These are phyloP conservation scores for Brachionus paranguensis DNA, from an alignment of 1,140 invertebrate genomes.

Conservation along the genomic window DNA sequence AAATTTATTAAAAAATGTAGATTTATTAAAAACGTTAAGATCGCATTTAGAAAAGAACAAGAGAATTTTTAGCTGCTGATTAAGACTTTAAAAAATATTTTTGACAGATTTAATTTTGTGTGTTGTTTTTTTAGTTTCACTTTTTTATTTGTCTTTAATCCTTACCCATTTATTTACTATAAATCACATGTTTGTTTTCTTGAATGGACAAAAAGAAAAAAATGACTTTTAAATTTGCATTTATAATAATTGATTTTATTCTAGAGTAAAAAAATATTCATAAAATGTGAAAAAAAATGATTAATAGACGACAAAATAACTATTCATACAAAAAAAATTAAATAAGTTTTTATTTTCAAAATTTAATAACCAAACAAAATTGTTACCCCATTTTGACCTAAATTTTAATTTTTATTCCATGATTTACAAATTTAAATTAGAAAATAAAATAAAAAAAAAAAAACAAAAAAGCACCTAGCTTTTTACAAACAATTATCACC, in stretches of 20 bases:
- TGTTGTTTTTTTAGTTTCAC: too few species aligned
- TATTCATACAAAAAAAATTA: neutral
- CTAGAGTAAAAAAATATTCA: neutral
- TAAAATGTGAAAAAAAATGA: neutral
- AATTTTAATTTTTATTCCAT: neutral
- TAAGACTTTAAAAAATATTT: too few species aligned
- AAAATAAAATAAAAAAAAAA: neutral
- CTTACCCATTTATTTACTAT: too few species aligned
- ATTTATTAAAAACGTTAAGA: too few species aligned
- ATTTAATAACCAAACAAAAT: neutral
- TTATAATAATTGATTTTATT: neutral
- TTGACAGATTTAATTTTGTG: too few species aligned
- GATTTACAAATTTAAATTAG: neutral
- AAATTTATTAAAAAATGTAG: too few species aligned
- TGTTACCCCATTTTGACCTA: neutral
- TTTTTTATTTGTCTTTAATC: too few species aligned
- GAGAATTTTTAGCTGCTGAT: too few species aligned
- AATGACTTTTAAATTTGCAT: neutral
- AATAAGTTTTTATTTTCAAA: neutral
- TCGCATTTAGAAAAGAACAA: too few species aligned
- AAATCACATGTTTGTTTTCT: neutral
- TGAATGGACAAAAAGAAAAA: neutral
- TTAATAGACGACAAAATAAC: neutral
- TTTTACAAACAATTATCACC: constrained; percentile 14
- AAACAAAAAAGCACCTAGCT: neutral